A percentile compares a stretch with the other conserved stretches of the same genome.
phyloP scores from a whole-genome alignment of 2,888 invertebrate genomes.

The Boloria selene region DNA sequence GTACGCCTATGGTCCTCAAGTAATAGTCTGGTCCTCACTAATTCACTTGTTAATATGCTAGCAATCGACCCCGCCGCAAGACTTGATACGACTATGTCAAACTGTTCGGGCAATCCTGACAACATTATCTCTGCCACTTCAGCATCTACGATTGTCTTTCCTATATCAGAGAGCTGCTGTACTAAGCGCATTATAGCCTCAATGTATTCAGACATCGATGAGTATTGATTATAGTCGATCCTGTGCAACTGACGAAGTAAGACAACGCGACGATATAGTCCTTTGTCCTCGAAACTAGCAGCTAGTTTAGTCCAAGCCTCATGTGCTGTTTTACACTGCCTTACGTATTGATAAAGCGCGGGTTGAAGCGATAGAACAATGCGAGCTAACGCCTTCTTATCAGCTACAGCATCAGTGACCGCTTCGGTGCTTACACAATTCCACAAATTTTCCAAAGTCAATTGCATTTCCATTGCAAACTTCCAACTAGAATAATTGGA shows the following conservation, averaged over 20 bases:
- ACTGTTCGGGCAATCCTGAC: not conserved
- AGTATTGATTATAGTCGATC: not conserved
- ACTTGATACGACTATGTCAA: not conserved
- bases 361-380: constrained; percentile 5
- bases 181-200: not conserved
- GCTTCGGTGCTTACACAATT: too few relatives aligned
- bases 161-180: constrained; percentile 9
- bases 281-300: constrained; percentile 6
- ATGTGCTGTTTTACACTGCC: not conserved
- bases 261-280: constrained; percentile 2
- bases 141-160: constrained; percentile 13
- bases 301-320: constrained; percentile 1
- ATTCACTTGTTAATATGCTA: not conserved
- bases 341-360: not conserved
- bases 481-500: too few relatives aligned
- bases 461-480: too few relatives aligned
- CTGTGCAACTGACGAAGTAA: not conserved
- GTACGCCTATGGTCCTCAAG: too few relatives aligned
- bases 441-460: too few relatives aligned
- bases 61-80: not conserved
- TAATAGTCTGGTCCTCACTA: not conserved
- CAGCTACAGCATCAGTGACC: not conserved
- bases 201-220: not conserved
- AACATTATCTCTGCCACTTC: constrained; percentile 20
- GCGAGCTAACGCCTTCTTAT: not conserved